Conservation (phyloP, 2,113 vertebrate genomes). For the Trogon melanurus region DNA sequence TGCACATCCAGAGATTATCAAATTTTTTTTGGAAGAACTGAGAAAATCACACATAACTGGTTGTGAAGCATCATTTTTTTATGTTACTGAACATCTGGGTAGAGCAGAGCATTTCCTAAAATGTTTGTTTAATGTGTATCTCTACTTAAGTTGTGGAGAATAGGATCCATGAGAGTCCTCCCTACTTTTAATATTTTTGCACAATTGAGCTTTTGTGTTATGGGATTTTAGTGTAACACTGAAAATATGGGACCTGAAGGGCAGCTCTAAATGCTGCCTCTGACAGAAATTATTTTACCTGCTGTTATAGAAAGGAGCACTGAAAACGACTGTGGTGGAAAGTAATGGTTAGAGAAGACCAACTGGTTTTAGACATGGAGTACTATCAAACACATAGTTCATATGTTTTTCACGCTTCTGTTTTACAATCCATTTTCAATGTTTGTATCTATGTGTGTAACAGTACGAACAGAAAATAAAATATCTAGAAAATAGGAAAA, state of each 20-base stretch:
- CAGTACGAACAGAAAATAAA: not conserved
- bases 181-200: not conserved
- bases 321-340: not conserved
- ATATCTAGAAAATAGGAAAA: not conserved
- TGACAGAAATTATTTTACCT: not conserved
- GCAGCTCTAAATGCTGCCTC: not conserved
- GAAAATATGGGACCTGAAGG: not conserved
- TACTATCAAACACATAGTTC: not conserved
- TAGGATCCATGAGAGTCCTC: not conserved
- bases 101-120: not conserved
- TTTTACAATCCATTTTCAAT: not conserved
- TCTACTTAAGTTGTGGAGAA: not conserved
- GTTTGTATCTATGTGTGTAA: not conserved
- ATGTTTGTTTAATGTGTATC: not conserved
- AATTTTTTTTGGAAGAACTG: not conserved
- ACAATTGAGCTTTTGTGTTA: not conserved
- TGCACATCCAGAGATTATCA: not conserved
- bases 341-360: not conserved
- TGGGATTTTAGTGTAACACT: not conserved
- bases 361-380: not conserved
- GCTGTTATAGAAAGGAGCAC: fast-evolving
- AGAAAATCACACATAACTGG: not conserved
- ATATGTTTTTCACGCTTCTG: not conserved
- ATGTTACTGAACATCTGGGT: not conserved
- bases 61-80: not conserved